Base-by-base conservation (phyloP, 2,888 invertebrate species). In the Elmis aenea region DNA sequence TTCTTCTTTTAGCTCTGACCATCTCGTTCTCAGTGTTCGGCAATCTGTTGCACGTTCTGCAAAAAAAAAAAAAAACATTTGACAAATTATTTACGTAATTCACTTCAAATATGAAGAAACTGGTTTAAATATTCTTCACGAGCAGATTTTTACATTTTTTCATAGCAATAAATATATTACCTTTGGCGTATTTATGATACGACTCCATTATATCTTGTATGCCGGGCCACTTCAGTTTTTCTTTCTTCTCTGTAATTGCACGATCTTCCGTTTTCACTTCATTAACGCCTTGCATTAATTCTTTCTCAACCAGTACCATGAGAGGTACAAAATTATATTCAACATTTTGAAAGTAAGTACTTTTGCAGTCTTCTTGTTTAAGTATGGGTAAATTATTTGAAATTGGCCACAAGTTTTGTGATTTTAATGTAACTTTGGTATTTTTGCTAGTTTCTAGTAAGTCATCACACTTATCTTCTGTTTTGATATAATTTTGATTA, bases 161-260 rank as follows among this genome's bases (percentile, higher is more conserved):
- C 9, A 24, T 24, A 9, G 5, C 5, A 24, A 5, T 6, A 24
- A 24, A 8, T 24, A 8, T n/a, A 42, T 54, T 64, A 79, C 79
- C 76, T 67, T 66, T 63, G 42, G 72, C 71, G 59, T 70, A 75
- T 45, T 68, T 69, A 49, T 66, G 71, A 54, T 74, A 79, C 22
- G 69, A 70, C 46, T 66, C 70, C 36, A 71, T 62, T n/a, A 77
- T 52, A 5, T 66, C 66, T 25, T 74, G 68, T 3, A 74, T 51
- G 1, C 74, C 75, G 0, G 73, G 69, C 77, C 77, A 77, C 16
- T 56, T 52, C 18, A 26, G n/a, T 37, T 38, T 34, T 43, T 41
- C 43, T 23, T 21, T 41, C 46, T 24, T 38, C 35, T 3, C 28
- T 5, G 18, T 18, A 6, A 18, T 18, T 18, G 5, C 18, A 6